phyloP scores from a whole-genome alignment of 2,113 vertebrate species.

The Aramus guarauna region DNA sequence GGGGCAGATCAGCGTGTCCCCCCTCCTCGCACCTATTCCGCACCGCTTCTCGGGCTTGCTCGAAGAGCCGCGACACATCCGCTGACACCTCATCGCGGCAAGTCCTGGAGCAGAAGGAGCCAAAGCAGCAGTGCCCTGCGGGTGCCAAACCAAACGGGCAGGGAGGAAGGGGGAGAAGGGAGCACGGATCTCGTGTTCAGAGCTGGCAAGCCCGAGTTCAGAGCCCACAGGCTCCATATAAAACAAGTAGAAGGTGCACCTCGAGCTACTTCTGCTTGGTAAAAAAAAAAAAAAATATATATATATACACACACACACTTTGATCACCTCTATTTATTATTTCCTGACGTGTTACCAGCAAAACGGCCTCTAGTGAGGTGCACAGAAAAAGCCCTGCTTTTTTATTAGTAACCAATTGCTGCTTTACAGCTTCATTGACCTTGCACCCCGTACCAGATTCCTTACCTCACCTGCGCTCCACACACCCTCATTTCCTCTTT shows the following conservation, averaged over 20 bases:
- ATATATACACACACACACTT: background rate
- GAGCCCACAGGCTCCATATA: background rate
- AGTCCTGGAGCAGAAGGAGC: background rate
- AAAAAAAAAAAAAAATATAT: background rate
- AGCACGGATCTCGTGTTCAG: background rate
- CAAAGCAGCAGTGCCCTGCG: background rate
- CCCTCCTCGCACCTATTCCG: too few species aligned
- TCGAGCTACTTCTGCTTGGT: background rate
- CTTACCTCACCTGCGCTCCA: background rate
- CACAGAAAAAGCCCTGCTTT: background rate
- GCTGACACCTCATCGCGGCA: background rate
- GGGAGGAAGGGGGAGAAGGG: background rate
- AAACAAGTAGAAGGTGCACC: accelerated
- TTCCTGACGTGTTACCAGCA: background rate
- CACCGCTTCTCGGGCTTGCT: background rate
- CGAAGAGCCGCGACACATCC: too few species aligned
- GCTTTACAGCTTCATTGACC: background rate
- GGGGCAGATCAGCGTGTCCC: background rate
- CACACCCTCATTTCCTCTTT: background rate
- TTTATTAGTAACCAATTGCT: background rate
- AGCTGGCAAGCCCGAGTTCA: background rate
- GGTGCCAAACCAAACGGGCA: background rate
- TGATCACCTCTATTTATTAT: background rate
- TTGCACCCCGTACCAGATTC: background rate
- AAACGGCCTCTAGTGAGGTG: background rate